These are phyloP conservation scores for Orthonevra nobilis DNA, from an alignment of 2,888 invertebrate species.

Conservation along the genomic window DNA sequence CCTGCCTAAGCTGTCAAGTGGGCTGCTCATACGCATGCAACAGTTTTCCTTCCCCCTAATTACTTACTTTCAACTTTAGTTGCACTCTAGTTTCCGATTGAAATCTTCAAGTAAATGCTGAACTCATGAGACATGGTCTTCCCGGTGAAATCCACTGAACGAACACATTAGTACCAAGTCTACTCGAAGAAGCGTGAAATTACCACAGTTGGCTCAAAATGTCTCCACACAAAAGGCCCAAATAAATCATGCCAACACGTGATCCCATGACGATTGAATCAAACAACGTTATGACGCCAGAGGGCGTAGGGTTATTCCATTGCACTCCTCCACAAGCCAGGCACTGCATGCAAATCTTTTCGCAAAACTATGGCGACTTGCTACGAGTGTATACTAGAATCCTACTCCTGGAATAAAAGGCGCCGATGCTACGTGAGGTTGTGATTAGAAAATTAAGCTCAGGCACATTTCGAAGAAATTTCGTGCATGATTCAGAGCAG, in stretches of 20 bases:
- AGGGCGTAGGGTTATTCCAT: slow-evolving; percentile 57
- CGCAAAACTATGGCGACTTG: background rate
- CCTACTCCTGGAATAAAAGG: slow-evolving; percentile 33
- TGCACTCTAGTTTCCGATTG: slow-evolving; percentile 25
- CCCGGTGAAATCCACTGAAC: too few species aligned
- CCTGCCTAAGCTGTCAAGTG: slow-evolving; percentile 6
- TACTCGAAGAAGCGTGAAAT: slow-evolving; percentile 60
- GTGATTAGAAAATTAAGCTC: slow-evolving; percentile 53
- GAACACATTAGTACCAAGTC: slow-evolving; percentile 56
- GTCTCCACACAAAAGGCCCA: slow-evolving; percentile 44
- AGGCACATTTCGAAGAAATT: slow-evolving; percentile 18
- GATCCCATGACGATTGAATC: slow-evolving; percentile 59
- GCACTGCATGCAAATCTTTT: slow-evolving; percentile 53
- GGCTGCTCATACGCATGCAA: slow-evolving; percentile 46
- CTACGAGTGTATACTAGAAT: background rate
- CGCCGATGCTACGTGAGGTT: slow-evolving; percentile 54
- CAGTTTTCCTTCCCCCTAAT: slow-evolving; percentile 43
- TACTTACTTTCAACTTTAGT: slow-evolving; percentile 27
- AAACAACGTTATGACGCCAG: slow-evolving; percentile 59
- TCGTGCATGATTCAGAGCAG: slow-evolving; percentile 45
- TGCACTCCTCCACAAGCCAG: slow-evolving; percentile 53
- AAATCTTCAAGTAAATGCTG: slow-evolving; percentile 37
- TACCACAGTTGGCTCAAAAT: slow-evolving; percentile 46
- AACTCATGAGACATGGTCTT: slow-evolving; percentile 12
- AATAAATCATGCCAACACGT: slow-evolving; percentile 69